Conservation (phyloP, 2,113 vertebrate species). For the Heloderma charlesbogerti region DNA sequence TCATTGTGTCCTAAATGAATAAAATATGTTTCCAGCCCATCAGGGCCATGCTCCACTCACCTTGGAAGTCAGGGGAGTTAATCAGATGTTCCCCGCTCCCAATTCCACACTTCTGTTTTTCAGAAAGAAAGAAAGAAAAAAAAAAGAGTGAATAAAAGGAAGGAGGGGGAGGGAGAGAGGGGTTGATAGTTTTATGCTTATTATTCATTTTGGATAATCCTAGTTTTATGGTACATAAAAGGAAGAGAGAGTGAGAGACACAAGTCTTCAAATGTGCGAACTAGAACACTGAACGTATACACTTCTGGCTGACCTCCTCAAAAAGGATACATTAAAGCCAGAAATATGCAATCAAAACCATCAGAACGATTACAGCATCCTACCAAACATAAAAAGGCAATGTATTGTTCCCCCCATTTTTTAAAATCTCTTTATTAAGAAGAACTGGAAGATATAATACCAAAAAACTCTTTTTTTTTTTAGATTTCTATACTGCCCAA, state of each 20-base stretch:
- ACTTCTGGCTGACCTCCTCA: background rate
- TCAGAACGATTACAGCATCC: background rate
- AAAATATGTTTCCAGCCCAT: constrained; percentile 63
- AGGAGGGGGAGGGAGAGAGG: background rate
- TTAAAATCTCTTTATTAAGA: too few species aligned
- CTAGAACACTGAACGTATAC: background rate
- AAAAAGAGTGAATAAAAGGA: background rate
- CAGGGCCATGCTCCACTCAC: constrained; percentile 53
- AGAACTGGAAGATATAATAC: too few species aligned
- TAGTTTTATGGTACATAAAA: background rate
- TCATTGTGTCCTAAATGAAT: constrained; percentile 70
- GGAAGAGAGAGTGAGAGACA: too few species aligned
- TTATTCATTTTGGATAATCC: background rate
- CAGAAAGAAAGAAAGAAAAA: background rate
- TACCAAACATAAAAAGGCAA: too few species aligned
- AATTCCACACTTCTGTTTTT: background rate
- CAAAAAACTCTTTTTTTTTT: too few species aligned
- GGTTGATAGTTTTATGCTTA: background rate
- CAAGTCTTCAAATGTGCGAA: background rate
- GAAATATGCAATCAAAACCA: background rate
- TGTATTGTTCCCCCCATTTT: too few species aligned
- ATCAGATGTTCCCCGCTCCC: background rate
- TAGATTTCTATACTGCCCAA: too few species aligned
- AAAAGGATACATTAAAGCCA: background rate
- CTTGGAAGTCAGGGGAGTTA: constrained; percentile 49